phyloP scores from a whole-genome alignment of 2,888 invertebrate genomes.

The Eupithecia exiguata region DNA sequence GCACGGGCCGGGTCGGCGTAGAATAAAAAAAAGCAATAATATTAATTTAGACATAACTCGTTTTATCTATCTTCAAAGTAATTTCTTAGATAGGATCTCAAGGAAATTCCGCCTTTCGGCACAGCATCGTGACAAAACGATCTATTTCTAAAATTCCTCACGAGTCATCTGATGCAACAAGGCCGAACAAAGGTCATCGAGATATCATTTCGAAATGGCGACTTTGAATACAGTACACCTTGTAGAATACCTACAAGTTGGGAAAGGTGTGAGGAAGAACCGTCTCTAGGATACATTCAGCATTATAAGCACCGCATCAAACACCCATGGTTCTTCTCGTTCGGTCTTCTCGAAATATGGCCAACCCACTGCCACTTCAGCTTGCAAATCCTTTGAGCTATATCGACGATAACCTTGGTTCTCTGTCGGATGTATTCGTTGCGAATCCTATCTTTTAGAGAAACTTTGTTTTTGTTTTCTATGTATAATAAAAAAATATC shows the following conservation, averaged over 20 bases:
- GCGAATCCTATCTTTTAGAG: too few relatives aligned
- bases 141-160: slow-evolving; percentile 35
- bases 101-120: background rate
- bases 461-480: too few relatives aligned
- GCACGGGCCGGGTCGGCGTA: too few relatives aligned
- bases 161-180: slow-evolving; percentile 39
- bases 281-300: background rate
- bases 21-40: too few relatives aligned
- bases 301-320: background rate
- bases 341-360: too few relatives aligned
- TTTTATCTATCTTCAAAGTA: background rate
- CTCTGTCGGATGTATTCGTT: too few relatives aligned
- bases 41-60: too few relatives aligned
- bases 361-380: too few relatives aligned
- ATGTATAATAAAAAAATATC: too few relatives aligned
- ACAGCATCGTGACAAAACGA: slow-evolving; percentile 22
- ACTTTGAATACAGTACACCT: slow-evolving; percentile 16
- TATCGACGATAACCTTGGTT: too few relatives aligned
- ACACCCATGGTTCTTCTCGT: too few relatives aligned
- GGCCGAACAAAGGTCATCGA: slow-evolving; percentile 38
- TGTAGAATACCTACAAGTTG: background rate
- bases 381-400: too few relatives aligned
- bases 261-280: background rate
- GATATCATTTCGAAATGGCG: slow-evolving; percentile 34
- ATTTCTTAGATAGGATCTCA: background rate